These are phyloP conservation scores for Mastigias papua DNA, from an alignment of 30 jellyfish, hydroid and myxozoan genomes.

Conservation along the genomic window DNA sequence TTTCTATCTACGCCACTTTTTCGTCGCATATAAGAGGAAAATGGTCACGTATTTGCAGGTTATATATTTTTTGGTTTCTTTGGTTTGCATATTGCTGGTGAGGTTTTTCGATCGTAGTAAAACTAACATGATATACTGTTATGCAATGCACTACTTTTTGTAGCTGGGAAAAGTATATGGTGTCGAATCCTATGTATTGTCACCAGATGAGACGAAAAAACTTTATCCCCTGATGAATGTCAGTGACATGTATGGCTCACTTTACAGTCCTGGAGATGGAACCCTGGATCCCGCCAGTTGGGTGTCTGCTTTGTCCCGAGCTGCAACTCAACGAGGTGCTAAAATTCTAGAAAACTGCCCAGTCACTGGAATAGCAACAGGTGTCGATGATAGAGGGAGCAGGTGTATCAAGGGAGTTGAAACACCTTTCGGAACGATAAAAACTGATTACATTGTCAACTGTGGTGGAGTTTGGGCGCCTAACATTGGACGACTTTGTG, in stretches of 20 bases:
- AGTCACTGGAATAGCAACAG: conserved; percentile 84
- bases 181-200: conserved; percentile 85
- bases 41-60: too few species aligned
- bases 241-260: conserved; percentile 89
- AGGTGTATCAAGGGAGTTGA: conserved; percentile 73
- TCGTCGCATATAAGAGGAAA: too few species aligned
- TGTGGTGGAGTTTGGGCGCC: conserved; percentile 99
- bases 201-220: conserved; percentile 86
- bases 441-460: conserved; percentile 88
- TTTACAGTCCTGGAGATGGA: conserved; percentile 99
- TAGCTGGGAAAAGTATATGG: conserved; percentile 97
- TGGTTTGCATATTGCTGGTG: not conserved
- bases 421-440: conserved; percentile 77
- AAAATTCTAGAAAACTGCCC: conserved; percentile 85
- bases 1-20: too few species aligned
- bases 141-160: not conserved
- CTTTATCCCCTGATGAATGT: conserved; percentile 92
- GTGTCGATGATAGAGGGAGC: conserved; percentile 76
- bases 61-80: too few species aligned
- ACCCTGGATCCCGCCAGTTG: conserved; percentile 98
- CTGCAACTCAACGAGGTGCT: conserved; percentile 92
- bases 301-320: conserved; percentile 93
- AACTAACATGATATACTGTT: too few species aligned
- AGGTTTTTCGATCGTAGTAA: too few species aligned
- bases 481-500: conserved; percentile 78